Conservation (phyloP, 2,888 invertebrate genomes). For the Lomographa bimaculata region DNA sequence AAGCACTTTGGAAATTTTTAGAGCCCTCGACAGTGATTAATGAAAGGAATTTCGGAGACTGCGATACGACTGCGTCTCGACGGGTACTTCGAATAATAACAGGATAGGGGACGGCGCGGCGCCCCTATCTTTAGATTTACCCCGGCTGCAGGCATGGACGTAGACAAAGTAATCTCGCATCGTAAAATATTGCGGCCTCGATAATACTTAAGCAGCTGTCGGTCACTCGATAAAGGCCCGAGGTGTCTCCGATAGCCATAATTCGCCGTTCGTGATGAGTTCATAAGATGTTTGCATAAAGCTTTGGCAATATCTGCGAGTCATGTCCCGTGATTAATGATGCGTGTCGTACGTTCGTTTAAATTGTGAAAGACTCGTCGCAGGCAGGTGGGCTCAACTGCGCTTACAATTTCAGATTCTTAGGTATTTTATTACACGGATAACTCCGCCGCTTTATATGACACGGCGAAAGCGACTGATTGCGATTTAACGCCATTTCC, state of each 20-base stretch:
- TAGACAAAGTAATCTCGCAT: slow-evolving; percentile 58
- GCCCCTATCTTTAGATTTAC: slow-evolving; percentile 48
- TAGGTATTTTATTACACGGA: slow-evolving; percentile 32
- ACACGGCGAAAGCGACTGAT: slow-evolving; percentile 19
- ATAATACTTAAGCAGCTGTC: slow-evolving; percentile 63
- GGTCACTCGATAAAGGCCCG: slow-evolving; percentile 42
- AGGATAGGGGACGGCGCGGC: slow-evolving; percentile 64
- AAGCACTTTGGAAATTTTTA: slow-evolving; percentile 75
- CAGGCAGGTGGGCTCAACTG: slow-evolving; percentile 34
- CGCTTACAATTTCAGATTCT: slow-evolving; percentile 32
- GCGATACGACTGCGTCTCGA: slow-evolving; percentile 52
- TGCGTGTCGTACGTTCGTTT: slow-evolving; percentile 47
- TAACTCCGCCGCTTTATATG: slow-evolving; percentile 26
- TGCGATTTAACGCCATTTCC: slow-evolving; percentile 19
- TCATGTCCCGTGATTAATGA: slow-evolving; percentile 69
- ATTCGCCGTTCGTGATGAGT: slow-evolving; percentile 68
- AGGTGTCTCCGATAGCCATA: slow-evolving; percentile 49
- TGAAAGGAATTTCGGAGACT: slow-evolving; percentile 73
- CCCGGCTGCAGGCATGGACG: slow-evolving; percentile 53
- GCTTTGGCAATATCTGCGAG: slow-evolving; percentile 61
- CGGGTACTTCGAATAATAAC: slow-evolving; percentile 46
- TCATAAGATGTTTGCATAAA: slow-evolving; percentile 62
- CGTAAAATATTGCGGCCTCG: slow-evolving; percentile 64
- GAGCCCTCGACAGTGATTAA: slow-evolving; percentile 80
- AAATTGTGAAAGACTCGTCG: slow-evolving; percentile 54